These are phyloP conservation scores for Archocentrus centrarchus DNA, from an alignment of 2,113 vertebrate species.

Conservation along the genomic window DNA sequence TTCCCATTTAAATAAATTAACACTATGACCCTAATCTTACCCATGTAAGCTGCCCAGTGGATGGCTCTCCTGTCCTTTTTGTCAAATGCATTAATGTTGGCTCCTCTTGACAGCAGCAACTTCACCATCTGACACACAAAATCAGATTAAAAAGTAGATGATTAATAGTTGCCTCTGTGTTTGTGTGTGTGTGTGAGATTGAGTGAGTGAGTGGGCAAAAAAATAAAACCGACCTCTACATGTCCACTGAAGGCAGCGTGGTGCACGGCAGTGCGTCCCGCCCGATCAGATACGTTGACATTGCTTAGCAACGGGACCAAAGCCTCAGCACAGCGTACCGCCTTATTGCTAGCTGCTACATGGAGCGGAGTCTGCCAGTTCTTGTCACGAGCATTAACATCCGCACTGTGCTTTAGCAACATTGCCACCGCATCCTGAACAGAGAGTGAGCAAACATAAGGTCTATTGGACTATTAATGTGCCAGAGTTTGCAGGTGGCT, in stretches of 20 bases:
- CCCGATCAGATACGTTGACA: slow-evolving; percentile 94
- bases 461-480: not conserved
- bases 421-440: slow-evolving; percentile 93
- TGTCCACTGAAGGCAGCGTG: slow-evolving; percentile 97
- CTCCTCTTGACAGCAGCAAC: slow-evolving; percentile 94
- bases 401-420: slow-evolving; percentile 95
- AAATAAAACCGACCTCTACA: slow-evolving; percentile 83
- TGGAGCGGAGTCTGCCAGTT: slow-evolving; percentile 99
- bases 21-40: slow-evolving; percentile 75
- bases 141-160: not conserved
- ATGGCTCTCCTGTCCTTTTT: slow-evolving; percentile 97
- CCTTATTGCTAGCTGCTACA: slow-evolving; percentile 95
- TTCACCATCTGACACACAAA: slow-evolving; percentile 90
- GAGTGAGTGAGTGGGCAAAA: not conserved
- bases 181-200: not conserved
- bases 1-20: not conserved
- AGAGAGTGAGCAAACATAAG: not conserved
- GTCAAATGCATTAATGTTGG: slow-evolving; percentile 98
- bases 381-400: slow-evolving; percentile 97
- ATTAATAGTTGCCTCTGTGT: not conserved
- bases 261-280: slow-evolving; percentile 94
- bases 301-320: slow-evolving; percentile 95
- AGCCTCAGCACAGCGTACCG: slow-evolving; percentile 94
- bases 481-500: slow-evolving; percentile 34
- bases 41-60: slow-evolving; percentile 99